Evolutionary conservation across 1,140 invertebrate species (phyloP), one percentile per base, ranked within the genome.

Genomic region (Apocrypta bakeri): DNA sequence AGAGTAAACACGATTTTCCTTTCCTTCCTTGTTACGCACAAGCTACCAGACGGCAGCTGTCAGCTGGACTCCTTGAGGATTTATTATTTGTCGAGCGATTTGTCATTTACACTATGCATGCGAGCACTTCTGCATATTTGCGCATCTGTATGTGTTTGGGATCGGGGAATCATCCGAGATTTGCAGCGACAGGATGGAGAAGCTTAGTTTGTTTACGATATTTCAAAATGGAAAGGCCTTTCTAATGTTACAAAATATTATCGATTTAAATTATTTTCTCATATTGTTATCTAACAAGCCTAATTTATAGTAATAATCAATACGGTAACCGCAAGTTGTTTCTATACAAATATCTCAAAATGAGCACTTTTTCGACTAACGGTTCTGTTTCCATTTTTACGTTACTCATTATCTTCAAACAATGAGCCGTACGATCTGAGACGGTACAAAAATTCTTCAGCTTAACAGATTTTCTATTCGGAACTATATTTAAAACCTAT

Each of bases 11-110:
- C 17, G 17, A 4, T 24, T 14, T 74, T 27, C 31, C n/a, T 21
- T 66, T 29, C n/a, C n/a, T 68, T 21, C 33, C 48, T 42, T 73
- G 1, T 42, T 8, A 17, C 21, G 24, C 33, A 42, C 33, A 31
- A 14, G 31, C 11, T 27, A 66, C 25, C 42, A 25, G 21, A 1
- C 61, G 29, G 24, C 3, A 3, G 61, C 24, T 9, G 29, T n/a
- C 79, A 17, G 29, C 42, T 80, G 24, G n/a, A 11, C 63, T 73
- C 37, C 56, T 61, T 68, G 29, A 61, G 69, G 69, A 85, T 85
- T 85, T 85, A 85, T 85, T 85, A 83, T 85, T 83, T 79, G 82
- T 56, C 14, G 17, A 74, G 64, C 78, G 84, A 85, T 83, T 83
- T 85, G 69, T 85, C 82, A 85, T 85, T 83, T 82, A 75, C 82